phyloP scores from a whole-genome alignment of 2,797 vertebrate genomes.

The Intellagama lesueurii region DNA sequence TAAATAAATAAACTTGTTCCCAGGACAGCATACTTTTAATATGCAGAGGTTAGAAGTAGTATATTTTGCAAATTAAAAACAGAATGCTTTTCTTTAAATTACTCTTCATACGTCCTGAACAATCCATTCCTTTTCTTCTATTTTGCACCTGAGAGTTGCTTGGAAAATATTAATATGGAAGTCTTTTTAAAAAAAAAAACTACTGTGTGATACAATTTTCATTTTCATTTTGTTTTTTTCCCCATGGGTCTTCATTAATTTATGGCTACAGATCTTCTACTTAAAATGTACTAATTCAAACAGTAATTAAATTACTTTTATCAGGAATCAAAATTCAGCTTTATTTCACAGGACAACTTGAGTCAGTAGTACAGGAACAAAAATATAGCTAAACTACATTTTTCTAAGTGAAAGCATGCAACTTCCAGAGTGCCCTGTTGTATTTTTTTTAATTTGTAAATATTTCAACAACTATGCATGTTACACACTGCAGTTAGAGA shows the following conservation, averaged over 20 bases:
- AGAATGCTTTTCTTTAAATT: not conserved
- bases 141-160: not conserved
- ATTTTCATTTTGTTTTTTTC: not conserved
- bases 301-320: not conserved
- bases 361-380: not conserved
- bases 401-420: not conserved
- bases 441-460: not conserved
- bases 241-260: not conserved
- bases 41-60: not conserved
- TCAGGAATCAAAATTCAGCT: not conserved
- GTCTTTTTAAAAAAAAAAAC: not conserved
- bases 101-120: not conserved
- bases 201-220: not conserved
- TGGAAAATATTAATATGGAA: not conserved
- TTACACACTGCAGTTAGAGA: not conserved
- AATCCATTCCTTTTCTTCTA: not conserved
- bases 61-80: not conserved
- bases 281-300: not conserved
- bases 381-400: not conserved
- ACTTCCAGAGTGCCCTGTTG: not conserved
- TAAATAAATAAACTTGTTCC: not conserved
- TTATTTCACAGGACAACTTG: not conserved
- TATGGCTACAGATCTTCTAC: not conserved
- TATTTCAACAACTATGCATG: not conserved
- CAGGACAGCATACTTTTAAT: not conserved